phyloP scores from a whole-genome alignment of 2,113 vertebrate genomes.

The Hylia prasina region DNA sequence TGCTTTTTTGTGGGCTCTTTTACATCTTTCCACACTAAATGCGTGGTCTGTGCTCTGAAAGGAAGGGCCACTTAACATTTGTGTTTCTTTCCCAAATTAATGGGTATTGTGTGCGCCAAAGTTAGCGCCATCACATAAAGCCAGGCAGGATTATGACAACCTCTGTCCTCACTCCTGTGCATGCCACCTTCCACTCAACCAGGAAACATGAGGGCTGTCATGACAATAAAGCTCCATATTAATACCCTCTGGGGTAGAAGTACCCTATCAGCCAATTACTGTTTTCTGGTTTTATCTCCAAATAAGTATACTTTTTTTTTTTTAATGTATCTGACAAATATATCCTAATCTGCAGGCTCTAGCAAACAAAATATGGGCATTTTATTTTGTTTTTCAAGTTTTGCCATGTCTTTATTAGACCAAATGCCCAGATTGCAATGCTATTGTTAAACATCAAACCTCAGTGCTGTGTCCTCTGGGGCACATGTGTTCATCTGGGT shows the following conservation, averaged over 20 bases:
- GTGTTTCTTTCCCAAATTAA: conserved; percentile 20
- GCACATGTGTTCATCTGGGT: neutral
- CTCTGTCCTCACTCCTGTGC: conserved; percentile 31
- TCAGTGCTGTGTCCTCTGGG: neutral
- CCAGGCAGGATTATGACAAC: conserved; percentile 9
- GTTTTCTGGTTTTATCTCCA: neutral
- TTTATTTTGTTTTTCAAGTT: neutral
- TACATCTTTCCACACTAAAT: conserved; percentile 9
- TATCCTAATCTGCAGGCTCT: neutral
- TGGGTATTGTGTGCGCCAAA: neutral
- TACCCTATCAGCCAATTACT: neutral
- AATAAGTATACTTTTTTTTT: neutral
- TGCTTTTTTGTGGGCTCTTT: conserved; percentile 19
- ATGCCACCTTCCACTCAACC: conserved; percentile 57
- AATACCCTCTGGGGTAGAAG: conserved; percentile 59
- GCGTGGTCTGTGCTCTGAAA: neutral
- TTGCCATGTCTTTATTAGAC: neutral
- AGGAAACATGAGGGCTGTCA: neutral
- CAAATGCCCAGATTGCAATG: neutral
- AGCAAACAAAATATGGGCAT: neutral
- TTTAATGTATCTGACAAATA: neutral
- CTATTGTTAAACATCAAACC: neutral
- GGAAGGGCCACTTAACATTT: neutral
- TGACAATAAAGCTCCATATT: conserved; percentile 25
- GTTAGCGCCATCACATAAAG: neutral